These are phyloP conservation scores for Nemapogon koenigi DNA, from an alignment of 2,888 invertebrate genomes.

Conservation along the genomic window DNA sequence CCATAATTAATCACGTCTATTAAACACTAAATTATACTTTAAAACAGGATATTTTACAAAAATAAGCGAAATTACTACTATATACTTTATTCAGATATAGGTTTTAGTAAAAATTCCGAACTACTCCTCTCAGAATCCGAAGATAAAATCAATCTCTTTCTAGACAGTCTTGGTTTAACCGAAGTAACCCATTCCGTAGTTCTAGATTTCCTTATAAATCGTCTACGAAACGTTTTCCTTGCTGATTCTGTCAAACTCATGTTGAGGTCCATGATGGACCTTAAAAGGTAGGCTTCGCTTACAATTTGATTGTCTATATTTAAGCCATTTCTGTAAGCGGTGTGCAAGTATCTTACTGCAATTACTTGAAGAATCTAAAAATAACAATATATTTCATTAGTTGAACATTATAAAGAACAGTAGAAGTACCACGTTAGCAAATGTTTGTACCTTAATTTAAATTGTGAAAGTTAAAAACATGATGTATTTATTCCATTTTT, in stretches of 20 bases:
- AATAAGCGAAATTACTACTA: too few species aligned
- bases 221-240: constrained; percentile 28
- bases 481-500: too few species aligned
- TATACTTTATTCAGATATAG: constrained; percentile 37
- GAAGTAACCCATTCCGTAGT: constrained; percentile 46
- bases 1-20: too few species aligned
- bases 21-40: too few species aligned
- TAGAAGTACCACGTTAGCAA: too few species aligned
- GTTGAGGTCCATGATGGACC: constrained; percentile 37
- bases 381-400: too few species aligned
- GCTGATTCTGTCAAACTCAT: constrained; percentile 20
- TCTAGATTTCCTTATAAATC: constrained; percentile 23
- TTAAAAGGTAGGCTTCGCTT: constrained; percentile 43
- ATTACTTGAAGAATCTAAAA: constrained; percentile 43
- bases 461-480: too few species aligned
- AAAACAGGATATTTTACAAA: too few species aligned
- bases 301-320: constrained; percentile 43
- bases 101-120: constrained; percentile 45
- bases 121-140: constrained; percentile 39
- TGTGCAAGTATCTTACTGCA: constrained; percentile 49
- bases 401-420: too few species aligned
- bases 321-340: constrained; percentile 46
- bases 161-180: constrained; percentile 24
- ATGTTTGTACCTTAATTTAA: too few species aligned
- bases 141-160: constrained; percentile 24